Evolutionary conservation across 2,888 invertebrate genomes (phyloP).

Genomic region (Agriotes lineatus): DNA sequence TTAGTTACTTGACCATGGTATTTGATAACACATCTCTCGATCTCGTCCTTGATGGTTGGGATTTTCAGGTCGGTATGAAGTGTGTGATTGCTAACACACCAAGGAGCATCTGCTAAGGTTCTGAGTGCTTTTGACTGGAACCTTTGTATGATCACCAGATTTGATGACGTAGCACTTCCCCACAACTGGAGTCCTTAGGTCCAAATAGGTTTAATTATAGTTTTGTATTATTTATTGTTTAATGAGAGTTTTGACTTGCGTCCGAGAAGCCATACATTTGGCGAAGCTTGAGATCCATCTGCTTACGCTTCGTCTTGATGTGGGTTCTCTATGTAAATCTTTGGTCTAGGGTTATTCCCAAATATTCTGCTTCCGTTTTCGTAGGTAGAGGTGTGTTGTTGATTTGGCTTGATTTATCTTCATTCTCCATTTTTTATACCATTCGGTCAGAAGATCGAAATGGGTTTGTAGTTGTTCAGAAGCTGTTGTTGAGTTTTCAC

Average conservation of each 20-base stretch:
- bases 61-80: neutral
- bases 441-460: neutral
- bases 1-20: too few relatives aligned
- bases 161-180: neutral
- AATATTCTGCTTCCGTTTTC: neutral
- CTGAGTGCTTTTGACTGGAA: neutral
- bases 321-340: neutral
- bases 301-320: too few relatives aligned
- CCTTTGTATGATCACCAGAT: slow-evolving; percentile 3
- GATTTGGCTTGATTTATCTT: neutral
- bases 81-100: neutral
- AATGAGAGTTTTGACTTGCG: too few relatives aligned
- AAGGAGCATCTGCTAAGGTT: neutral
- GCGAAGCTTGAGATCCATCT: too few relatives aligned
- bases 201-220: too few relatives aligned
- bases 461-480: neutral
- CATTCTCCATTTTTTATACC: too few relatives aligned
- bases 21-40: too few relatives aligned
- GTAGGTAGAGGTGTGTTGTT: neutral
- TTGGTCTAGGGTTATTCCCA: neutral
- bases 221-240: too few relatives aligned
- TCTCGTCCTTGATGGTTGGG: neutral
- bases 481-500: neutral
- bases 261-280: too few relatives aligned
- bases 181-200: neutral